Percentiles rank a stretch among this genome's conserved stretches.
These are phyloP conservation scores for Agrypnia vestita DNA, from an alignment of 1,140 invertebrate genomes.

Conservation along the genomic window DNA sequence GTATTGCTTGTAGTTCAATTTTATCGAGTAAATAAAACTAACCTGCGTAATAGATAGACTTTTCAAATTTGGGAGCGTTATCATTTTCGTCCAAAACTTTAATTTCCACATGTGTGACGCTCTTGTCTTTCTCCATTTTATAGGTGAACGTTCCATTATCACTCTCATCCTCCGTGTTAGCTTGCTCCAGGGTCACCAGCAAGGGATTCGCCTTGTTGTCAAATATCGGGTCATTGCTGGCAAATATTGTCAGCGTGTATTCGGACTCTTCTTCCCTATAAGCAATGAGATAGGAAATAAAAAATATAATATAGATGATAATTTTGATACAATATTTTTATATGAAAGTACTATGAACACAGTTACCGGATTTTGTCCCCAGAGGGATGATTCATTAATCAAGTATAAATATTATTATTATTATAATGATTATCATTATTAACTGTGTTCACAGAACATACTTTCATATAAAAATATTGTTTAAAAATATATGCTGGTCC, in stretches of 20 bases:
- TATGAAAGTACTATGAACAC: no score
- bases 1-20: no score
- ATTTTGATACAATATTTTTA: no score
- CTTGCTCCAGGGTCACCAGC: constrained; percentile 65
- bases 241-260: constrained; percentile 85
- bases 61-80: constrained; percentile 85
- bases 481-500: no score
- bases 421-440: no score
- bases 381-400: no score
- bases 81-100: constrained; percentile 90
- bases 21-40: no score
- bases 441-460: no score
- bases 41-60: constrained; percentile 84
- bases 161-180: constrained; percentile 65
- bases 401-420: no score
- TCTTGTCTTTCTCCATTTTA: constrained; percentile 73
- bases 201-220: constrained; percentile 68
- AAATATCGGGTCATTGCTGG: constrained; percentile 86
- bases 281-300: background rate
- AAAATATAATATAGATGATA: no score
- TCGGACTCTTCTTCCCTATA: constrained; percentile 78
- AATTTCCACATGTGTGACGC: constrained; percentile 82
- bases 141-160: constrained; percentile 51
- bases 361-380: no score
- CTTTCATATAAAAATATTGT: no score